Conservation (phyloP, 37 sponge, comb jelly and placozoan species). For the Tethya wilhelma region DNA sequence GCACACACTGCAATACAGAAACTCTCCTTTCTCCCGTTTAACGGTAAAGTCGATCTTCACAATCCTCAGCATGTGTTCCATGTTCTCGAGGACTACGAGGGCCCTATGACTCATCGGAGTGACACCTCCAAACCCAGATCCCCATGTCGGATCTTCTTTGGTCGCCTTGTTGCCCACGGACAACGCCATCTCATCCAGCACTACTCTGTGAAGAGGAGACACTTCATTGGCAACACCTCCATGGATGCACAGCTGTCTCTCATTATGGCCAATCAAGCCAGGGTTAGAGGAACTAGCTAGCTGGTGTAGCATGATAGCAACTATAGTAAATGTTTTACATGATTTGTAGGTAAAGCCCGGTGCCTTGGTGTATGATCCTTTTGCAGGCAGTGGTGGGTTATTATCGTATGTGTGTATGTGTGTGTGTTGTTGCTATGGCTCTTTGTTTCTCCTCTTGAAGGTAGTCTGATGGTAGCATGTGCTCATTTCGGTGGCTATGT, state of each 20-base stretch:
- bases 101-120: constrained; percentile 41
- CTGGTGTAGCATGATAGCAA: neutral
- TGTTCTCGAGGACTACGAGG: constrained; percentile 85
- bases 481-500: constrained; percentile 93
- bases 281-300: constrained; percentile 36
- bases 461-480: constrained; percentile 86
- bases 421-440: too few relatives aligned
- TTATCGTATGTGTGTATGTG: too few relatives aligned
- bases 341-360: constrained; percentile 69
- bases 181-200: constrained; percentile 70
- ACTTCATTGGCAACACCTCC: constrained; percentile 95
- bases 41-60: constrained; percentile 71
- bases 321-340: neutral
- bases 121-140: constrained; percentile 56
- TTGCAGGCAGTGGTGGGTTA: constrained; percentile 87
- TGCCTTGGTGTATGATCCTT: constrained; percentile 90
- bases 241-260: constrained; percentile 94
- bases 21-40: constrained; percentile 76
- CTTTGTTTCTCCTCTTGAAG: too few relatives aligned
- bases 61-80: constrained; percentile 61
- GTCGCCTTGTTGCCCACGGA: constrained; percentile 67
- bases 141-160: constrained; percentile 77
- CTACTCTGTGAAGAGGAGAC: constrained; percentile 80
- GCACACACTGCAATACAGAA: too few relatives aligned
- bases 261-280: constrained; percentile 94